Evolutionary conservation across 2,113 vertebrate genomes (phyloP).

Genomic region (Malaclemys terrapin): DNA sequence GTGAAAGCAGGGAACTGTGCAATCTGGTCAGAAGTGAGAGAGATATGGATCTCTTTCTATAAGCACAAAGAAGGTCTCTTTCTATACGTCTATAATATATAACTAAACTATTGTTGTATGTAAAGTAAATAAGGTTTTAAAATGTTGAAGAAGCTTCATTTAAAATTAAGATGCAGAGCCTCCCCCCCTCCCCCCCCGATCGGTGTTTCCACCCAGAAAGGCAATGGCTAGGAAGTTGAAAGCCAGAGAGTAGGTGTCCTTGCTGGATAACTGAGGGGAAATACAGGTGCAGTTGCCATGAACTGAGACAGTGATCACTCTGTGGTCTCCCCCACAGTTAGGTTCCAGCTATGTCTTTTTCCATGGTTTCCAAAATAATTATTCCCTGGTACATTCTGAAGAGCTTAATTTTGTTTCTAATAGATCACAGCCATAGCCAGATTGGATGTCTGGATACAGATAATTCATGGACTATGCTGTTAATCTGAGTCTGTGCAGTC

Average conservation of each 20-base stretch:
- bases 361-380: background rate
- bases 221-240: background rate
- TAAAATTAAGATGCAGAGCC: no score
- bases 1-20: background rate
- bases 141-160: no score
- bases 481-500: background rate
- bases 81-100: no score
- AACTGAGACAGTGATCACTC: background rate
- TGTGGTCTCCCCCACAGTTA: background rate
- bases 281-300: background rate
- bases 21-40: background rate
- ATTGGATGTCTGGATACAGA: background rate
- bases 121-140: no score
- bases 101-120: no score
- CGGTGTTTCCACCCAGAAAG: background rate
- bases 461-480: background rate
- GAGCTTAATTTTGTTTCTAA: background rate
- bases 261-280: background rate
- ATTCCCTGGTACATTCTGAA: background rate
- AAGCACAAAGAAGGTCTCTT: no score
- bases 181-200: no score
- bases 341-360: background rate
- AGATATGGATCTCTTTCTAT: background rate
- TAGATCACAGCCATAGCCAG: background rate
- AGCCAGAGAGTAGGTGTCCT: background rate